Base-by-base conservation (phyloP, 1,140 invertebrate genomes). In the Heterodera schachtii region DNA sequence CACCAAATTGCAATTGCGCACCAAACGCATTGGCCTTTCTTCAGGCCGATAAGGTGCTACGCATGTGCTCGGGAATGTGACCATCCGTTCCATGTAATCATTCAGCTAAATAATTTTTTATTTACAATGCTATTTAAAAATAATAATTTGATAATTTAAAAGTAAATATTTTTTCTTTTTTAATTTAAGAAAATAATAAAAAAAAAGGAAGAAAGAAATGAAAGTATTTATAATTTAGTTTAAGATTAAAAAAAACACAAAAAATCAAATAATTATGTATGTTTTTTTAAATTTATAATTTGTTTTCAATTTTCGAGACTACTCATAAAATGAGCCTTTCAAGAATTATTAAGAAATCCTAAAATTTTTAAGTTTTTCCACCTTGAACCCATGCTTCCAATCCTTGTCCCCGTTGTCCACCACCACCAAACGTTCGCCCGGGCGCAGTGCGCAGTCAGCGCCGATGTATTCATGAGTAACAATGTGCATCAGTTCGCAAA, bases 351-450 rank as follows among this genome's bases (percentile, higher is more conserved):
- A 31, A 31, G 1, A 31, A 31, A 31, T 31, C 31, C 31, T 31
- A 31, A 31, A 31, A 31, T 31, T 31, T 31, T 31, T 31, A 31
- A 31, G 31, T 31, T 31, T 31, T 31, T 31, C 31, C 31, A 31
- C 31, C 31, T 31, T 31, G 31, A 31, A 31, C 31, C 31, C 31
- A 31, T 89, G 89, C 9, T 86, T 77, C 88, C 88, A 89, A 67
- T 90, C 88, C 11, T 89, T 87, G 82, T 89, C 88, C 13, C 88
- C 88, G 79, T 90, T 89, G 75, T 89, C 89, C 11, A 89, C 86
- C 41, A 89, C 80, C 46, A 83, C 78, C 73, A 89, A 57, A 41
- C 89, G 80, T 43, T 89, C 86, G 0, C 88, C 88, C 7, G 90
- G 73, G 52, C 78, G 78, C 64, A 89, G 76, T 41, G 83, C n/a